phyloP scores from a whole-genome alignment of 2,113 vertebrate genomes.

The Panurus biarmicus region DNA sequence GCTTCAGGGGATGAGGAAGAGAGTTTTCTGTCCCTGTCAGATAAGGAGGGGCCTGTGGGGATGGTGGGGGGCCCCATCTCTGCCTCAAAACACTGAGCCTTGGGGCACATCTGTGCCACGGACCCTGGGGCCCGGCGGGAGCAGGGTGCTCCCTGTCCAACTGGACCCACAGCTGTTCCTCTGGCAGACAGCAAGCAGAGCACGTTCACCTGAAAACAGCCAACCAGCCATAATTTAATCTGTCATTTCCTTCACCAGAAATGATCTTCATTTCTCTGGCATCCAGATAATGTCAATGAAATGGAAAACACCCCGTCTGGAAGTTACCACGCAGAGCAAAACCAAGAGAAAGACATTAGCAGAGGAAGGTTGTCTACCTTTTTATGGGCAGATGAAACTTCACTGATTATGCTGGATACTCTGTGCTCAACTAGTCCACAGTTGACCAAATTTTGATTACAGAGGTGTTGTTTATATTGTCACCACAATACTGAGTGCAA shows the following conservation, averaged over 20 bases:
- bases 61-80: accelerated
- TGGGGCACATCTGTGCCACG: background rate
- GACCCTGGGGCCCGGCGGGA: background rate
- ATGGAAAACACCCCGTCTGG: constrained; percentile 35
- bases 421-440: background rate
- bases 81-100: background rate
- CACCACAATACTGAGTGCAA: constrained; percentile 63
- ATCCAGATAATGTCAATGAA: constrained; percentile 47
- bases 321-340: background rate
- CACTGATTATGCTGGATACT: background rate
- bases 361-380: constrained; percentile 24
- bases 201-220: constrained; percentile 11
- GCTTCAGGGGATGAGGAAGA: background rate
- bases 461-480: constrained; percentile 65
- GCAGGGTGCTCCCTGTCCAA: background rate
- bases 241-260: constrained; percentile 27
- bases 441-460: constrained; percentile 59
- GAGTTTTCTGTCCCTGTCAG: background rate
- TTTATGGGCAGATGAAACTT: background rate
- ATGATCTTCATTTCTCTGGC: background rate
- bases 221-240: constrained; percentile 31
- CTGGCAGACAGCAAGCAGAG: background rate
- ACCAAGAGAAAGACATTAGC: background rate
- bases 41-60: background rate
- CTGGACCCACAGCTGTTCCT: background rate